Base-by-base conservation (phyloP, 2,888 invertebrate genomes). In the Copidosoma aretas region DNA sequence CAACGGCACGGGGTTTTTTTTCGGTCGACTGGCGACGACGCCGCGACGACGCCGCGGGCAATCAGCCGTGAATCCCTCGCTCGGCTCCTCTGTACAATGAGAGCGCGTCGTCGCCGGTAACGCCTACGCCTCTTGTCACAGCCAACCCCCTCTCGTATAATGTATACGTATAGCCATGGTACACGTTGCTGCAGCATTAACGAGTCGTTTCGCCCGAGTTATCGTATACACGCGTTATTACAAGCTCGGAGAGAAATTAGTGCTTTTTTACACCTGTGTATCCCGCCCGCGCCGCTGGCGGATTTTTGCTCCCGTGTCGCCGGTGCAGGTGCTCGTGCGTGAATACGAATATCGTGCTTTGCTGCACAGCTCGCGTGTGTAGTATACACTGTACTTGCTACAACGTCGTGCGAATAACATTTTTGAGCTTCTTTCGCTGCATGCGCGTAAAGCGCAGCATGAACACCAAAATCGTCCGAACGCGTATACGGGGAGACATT, bases 41-140 rank as follows among this genome's bases (percentile, higher is more conserved):
- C 46, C 56, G 43, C 19, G 49, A 8, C 32, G 67, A 59, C 69
- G 63, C 64, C 70, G 73, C 72, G 61, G 56, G 72, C 74, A 73
- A 77, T 77, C 77, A 76, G 68, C 78, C 77, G 75, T 77, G 74
- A 78, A 78, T 76, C 76, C 74, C 73, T 24, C 52, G 57, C 73
- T 60, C 67, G 43, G 43, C 12, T 73, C 74, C 76, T 72, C 76
- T 78, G 77, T 77, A 73, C 76, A 75, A 77, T 73, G 8, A 32
- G 32, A 8, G 32, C 32, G 32, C 32, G 32, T 32, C 32, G 32
- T 32, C 32, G 32, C 32, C 8, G 32, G 56, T 57, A 58, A 64
- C 67, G 71, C 69, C 24, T 53, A 24, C 68, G 66, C 68, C 32
- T 41, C 24, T 49, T 41, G 52, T 43, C 70, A 43, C 64, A 66